phyloP scores from a whole-genome alignment of 2,113 vertebrate genomes.

The Zeus faber region DNA sequence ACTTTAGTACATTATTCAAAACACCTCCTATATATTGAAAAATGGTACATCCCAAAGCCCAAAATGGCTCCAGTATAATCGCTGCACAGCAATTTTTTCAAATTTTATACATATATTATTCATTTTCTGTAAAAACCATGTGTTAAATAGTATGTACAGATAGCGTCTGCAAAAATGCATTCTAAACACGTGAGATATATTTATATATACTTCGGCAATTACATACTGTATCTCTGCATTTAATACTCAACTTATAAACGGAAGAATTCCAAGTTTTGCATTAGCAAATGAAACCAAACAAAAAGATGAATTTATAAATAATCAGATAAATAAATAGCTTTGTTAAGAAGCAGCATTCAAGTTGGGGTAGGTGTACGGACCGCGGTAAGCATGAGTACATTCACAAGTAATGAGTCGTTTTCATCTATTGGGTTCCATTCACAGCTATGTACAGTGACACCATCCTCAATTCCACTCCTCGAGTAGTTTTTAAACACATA shows the following conservation, averaged over 20 bases:
- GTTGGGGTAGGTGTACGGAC: slow-evolving; percentile 84
- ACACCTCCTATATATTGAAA: slow-evolving; percentile 99
- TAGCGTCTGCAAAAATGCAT: slow-evolving; percentile 91
- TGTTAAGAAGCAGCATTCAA: slow-evolving; percentile 91
- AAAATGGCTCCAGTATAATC: slow-evolving; percentile 94
- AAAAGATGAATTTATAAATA: slow-evolving; percentile 68
- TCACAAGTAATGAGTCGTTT: slow-evolving; percentile 94
- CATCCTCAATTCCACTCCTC: slow-evolving; percentile 64
- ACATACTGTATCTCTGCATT: slow-evolving; percentile 79
- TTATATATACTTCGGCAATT: slow-evolving; percentile 76
- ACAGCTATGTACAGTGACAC: slow-evolving; percentile 93
- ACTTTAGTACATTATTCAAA: slow-evolving; percentile 99
- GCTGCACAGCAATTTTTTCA: slow-evolving; percentile 91
- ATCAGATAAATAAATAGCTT: slow-evolving; percentile 51
- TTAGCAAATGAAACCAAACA: slow-evolving; percentile 80
- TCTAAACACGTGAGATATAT: slow-evolving; percentile 82
- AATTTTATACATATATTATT: slow-evolving; percentile 79
- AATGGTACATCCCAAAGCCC: slow-evolving; percentile 95
- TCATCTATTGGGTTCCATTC: slow-evolving; percentile 88
- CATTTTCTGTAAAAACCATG: slow-evolving; percentile 80
- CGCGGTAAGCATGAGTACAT: slow-evolving; percentile 96
- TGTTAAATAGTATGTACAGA: slow-evolving; percentile 89
- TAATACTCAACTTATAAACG: slow-evolving; percentile 82
- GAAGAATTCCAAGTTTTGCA: slow-evolving; percentile 84
- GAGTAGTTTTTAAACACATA: slow-evolving; percentile 87